Percentiles rank a stretch among this genome's conserved stretches.
Conservation (phyloP, 2,888 invertebrate genomes). For the Erynnis tages region DNA sequence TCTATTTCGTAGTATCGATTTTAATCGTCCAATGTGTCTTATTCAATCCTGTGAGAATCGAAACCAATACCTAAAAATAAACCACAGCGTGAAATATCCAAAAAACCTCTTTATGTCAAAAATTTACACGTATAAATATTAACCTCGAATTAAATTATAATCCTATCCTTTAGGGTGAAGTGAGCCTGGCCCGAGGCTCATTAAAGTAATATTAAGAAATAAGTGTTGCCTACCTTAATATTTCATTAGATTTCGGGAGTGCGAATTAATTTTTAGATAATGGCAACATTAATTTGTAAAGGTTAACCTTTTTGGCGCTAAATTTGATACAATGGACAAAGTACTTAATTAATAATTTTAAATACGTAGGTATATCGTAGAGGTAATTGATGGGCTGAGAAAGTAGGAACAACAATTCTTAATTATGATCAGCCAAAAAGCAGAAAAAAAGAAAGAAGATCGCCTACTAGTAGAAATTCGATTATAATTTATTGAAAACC, state of each 20-base stretch:
- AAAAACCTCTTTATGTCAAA: constrained; percentile 9
- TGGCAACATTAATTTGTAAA: constrained; percentile 22
- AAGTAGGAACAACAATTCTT: no score
- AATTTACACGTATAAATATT: constrained; percentile 11
- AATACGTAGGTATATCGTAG: neutral
- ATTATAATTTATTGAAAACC: no score
- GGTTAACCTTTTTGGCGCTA: constrained; percentile 22
- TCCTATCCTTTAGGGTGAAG: constrained; percentile 23
- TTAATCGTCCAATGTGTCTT: no score
- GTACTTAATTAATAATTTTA: constrained; percentile 1
- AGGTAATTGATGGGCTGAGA: no score
- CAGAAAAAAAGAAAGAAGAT: no score
- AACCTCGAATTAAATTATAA: constrained; percentile 21
- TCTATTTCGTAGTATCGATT: no score
- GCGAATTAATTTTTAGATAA: constrained; percentile 25
- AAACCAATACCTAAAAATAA: neutral
- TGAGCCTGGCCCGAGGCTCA: constrained; percentile 17
- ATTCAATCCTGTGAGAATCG: no score
- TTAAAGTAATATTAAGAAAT: constrained; percentile 26
- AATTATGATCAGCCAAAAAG: no score
- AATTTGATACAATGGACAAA: constrained; percentile 4
- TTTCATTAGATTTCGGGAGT: constrained; percentile 24
- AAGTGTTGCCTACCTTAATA: constrained; percentile 22
- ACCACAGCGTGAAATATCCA: neutral
- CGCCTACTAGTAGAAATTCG: no score